These are phyloP conservation scores for Onychostoma macrolepis DNA, from an alignment of 2,113 vertebrate species.

Conservation along the genomic window DNA sequence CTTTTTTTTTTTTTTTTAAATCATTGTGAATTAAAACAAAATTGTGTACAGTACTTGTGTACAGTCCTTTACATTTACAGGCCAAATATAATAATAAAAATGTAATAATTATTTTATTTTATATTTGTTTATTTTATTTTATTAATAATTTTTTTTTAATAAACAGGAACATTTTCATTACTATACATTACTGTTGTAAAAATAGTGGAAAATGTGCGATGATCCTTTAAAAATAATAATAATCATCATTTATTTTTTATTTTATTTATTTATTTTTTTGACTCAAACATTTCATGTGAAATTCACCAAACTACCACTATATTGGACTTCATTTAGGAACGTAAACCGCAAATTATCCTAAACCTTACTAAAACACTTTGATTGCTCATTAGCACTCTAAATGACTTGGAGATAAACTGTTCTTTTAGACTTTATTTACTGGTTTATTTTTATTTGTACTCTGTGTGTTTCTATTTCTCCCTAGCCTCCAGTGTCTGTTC, in stretches of 20 bases:
- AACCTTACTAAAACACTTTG: not conserved
- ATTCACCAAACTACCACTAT: not conserved
- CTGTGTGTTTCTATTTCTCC: slow-evolving; percentile 66
- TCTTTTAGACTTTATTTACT: not conserved
- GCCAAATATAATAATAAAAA: too few species aligned
- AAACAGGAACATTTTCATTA: not conserved
- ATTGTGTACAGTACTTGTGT: too few species aligned
- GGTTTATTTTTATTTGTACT: not conserved
- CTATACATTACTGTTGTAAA: not conserved
- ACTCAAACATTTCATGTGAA: not conserved
- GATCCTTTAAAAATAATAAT: not conserved
- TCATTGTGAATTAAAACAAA: too few species aligned
- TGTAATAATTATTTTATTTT: too few species aligned
- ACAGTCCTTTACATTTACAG: too few species aligned
- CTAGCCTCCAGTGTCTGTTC: slow-evolving; percentile 81
- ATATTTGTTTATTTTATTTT: too few species aligned
- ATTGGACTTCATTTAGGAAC: not conserved
- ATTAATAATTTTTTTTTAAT: not conserved
- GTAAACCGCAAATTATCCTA: not conserved
- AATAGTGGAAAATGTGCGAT: not conserved
- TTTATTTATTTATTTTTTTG: not conserved
- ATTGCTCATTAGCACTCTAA: not conserved
- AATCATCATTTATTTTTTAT: not conserved
- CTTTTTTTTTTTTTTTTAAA: not conserved
- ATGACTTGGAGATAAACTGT: not conserved